Conservation (phyloP, 2,888 invertebrate genomes). For the Achlya flavicornis region DNA sequence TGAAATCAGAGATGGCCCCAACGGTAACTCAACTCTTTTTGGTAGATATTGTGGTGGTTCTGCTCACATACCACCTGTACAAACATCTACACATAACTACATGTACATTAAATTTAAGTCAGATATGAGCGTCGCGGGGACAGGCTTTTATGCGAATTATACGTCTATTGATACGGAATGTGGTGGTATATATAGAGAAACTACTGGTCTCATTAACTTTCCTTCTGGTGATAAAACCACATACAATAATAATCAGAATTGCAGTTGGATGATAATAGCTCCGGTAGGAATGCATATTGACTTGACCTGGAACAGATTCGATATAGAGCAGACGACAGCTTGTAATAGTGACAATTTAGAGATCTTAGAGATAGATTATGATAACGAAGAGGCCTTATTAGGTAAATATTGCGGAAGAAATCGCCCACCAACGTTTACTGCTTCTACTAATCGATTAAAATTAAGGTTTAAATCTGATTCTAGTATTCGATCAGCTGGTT, state of each 20-base stretch:
- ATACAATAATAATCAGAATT: constrained; percentile 79
- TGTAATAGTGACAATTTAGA: constrained; percentile 86
- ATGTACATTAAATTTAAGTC: constrained; percentile 87
- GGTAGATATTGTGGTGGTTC: constrained; percentile 87
- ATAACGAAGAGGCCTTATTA: constrained; percentile 52
- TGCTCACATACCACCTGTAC: constrained; percentile 78
- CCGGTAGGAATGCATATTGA: constrained; percentile 87
- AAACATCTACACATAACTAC: constrained; percentile 88
- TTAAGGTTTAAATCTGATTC: constrained; percentile 87
- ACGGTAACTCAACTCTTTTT: constrained; percentile 85
- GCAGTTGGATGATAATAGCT: constrained; percentile 91
- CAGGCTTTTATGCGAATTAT: constrained; percentile 91
- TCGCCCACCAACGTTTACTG: constrained; percentile 87
- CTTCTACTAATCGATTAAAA: constrained; percentile 87
- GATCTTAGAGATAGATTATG: constrained; percentile 85
- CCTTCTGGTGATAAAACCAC: constrained; percentile 67
- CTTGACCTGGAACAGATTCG: constrained; percentile 89
- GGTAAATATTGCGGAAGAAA: constrained; percentile 88
- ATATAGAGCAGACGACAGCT: constrained; percentile 85
- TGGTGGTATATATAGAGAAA: constrained; percentile 87
- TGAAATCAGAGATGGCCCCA: constrained; percentile 88
- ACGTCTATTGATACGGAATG: constrained; percentile 87
- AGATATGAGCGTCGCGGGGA: constrained; percentile 81
- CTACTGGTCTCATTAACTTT: constrained; percentile 86
- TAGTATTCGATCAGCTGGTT: constrained; percentile 84